A percentile compares a stretch with the other conserved stretches of the same genome.
Conservation (phyloP, 2,888 invertebrate genomes). For the Nudaria mundana region DNA sequence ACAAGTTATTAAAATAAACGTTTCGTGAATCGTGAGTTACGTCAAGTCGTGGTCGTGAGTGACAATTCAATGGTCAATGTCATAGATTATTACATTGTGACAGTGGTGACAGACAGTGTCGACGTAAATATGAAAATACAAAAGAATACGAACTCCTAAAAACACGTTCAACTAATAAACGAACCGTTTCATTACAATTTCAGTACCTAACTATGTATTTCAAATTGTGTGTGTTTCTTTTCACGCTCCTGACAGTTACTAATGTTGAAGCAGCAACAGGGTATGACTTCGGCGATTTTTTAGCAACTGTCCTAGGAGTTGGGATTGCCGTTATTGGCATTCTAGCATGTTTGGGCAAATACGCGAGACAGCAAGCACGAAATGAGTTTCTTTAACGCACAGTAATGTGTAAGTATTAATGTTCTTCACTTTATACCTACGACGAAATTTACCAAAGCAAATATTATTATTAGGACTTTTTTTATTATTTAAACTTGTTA, state of each 20-base stretch:
- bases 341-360: slow-evolving; percentile 85
- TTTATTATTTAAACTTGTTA: too few relatives aligned
- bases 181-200: not conserved
- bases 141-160: too few relatives aligned
- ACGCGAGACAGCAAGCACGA: slow-evolving; percentile 83
- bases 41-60: too few relatives aligned
- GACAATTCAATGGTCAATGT: too few relatives aligned
- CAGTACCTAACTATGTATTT: slow-evolving; percentile 52
- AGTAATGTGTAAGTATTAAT: slow-evolving; percentile 5
- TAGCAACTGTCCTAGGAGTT: slow-evolving; percentile 84
- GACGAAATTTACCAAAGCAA: too few relatives aligned
- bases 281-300: slow-evolving; percentile 85
- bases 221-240: slow-evolving; percentile 54
- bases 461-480: too few relatives aligned
- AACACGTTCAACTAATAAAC: not conserved
- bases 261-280: slow-evolving; percentile 75
- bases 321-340: slow-evolving; percentile 82
- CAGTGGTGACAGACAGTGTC: too few relatives aligned
- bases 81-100: too few relatives aligned
- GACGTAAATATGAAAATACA: too few relatives aligned
- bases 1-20: too few relatives aligned
- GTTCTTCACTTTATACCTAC: too few relatives aligned
- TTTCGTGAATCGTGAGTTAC: too few relatives aligned
- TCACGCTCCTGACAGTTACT: slow-evolving; percentile 56
- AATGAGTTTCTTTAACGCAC: slow-evolving; percentile 68